Evolutionary conservation across 2,888 invertebrate genomes (phyloP), one percentile per base, ranked within the genome.

Genomic region (Nomada lathburiana): DNA sequence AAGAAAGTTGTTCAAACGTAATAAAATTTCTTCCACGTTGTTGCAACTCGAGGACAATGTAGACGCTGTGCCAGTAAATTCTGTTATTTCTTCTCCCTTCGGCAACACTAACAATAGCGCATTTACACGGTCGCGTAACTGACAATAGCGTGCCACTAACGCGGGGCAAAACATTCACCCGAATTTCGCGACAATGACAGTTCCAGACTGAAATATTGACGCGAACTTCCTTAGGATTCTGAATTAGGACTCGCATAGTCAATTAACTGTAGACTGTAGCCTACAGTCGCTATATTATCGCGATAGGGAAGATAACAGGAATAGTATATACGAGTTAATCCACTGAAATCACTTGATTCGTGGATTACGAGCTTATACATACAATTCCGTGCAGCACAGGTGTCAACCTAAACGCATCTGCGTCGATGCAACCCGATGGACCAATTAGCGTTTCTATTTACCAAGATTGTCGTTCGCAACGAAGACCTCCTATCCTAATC

Each of bases 281-380:
- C 60, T 60, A n/a, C 47, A 60, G 18, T 52, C 47, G 26, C 60
- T 70, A 50, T 60, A 55, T 11, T n/a, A 53, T 23, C 18, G 1
- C 53, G 60, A 79, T 80, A 60, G 53, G 47, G 64, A 65, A 62
- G 80, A 72, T 80, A 71, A 63, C 62, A 68, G 55, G 67, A 57
- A 55, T 72, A 80, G 67, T 72, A 63, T 80, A 64, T 72, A 57
- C 62, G 57, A 79, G 62, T 68, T 79, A 80, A 80, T 65, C 80
- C 68, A 52, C n/a, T 26, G 80, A 67, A 80, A 80, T 72, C 72
- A 29, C 80, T 26, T 29, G 67, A 63, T 50, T 80, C 62, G 72
- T 57, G 80, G 44, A 72, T 80, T 67, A 67, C 68, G 72, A 59
- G 72, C 67, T 57, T 63, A 44, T 80, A 62, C 63, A 72, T 79